Base-by-base conservation (phyloP, 2,888 invertebrate genomes). In the Diabrotica balteata region DNA sequence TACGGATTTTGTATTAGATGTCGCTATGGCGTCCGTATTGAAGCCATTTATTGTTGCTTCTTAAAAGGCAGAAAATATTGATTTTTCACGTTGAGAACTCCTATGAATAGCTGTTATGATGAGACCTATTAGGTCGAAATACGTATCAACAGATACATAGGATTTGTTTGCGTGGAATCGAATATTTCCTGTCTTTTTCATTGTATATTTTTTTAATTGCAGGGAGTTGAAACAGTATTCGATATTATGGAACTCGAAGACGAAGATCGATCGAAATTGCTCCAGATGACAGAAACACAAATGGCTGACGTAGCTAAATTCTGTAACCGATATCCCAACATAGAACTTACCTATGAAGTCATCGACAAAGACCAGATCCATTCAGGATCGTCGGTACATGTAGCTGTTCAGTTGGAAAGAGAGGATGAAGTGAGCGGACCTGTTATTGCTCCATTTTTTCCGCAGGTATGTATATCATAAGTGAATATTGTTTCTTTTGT, bases 301-400 rank as follows among this genome's bases (percentile, higher is more conserved):
- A 96, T 98, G 94, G 95, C 95, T 0, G 99, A 99, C 82, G 98
- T 99, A 0, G 99, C 98, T 0, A 88, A 95, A 50, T 99, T 99
- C 88, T 99, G 98, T 84, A 99, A 99, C 86, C 88, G 98, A 17
- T 99, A 99, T 84, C 99, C 99, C 0, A 98, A 98, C 83, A 98
- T 99, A 72, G 98, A 99, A 81, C 89, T 98, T 81, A 92, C 90
- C 0, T 97, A 96, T 77, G 95, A 98, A 85, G 93, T 98, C 4
- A 86, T 90, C 64, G 92, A 94, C 70, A 93, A 92, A 78, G 93
- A 95, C 68, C 87, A 87, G 70, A 88, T 96, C 10, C 88, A 89
- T 81, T 92, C 92, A 2, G 96, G 96, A 8, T 92, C 93, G 22
- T 91, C 94, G 0, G 95, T 99, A 0, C 93, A 93, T 82, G 94